Conservation (phyloP, 35 echinoderm and acorn worm species). For the Amphiura filiformis region DNA sequence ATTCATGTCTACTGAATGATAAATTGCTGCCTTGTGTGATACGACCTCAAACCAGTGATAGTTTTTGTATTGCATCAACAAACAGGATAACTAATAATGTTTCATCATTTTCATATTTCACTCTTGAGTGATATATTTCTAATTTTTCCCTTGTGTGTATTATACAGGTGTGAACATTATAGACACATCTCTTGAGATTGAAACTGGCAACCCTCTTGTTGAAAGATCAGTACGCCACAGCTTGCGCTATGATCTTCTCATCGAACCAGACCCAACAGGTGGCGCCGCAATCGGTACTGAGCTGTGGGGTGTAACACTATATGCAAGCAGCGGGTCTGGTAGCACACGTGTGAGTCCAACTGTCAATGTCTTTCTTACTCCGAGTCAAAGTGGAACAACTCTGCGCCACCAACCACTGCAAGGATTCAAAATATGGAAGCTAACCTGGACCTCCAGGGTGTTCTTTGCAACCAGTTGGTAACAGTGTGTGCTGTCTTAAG, state of each 20-base stretch:
- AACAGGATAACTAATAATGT: too few species aligned
- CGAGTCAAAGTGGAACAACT: neutral
- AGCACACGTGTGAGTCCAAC: neutral
- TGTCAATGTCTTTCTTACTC: neutral
- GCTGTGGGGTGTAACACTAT: slow-evolving; percentile 49
- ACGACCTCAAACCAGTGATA: too few species aligned
- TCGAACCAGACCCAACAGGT: slow-evolving; percentile 24
- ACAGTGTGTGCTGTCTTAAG: neutral
- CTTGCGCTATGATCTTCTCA: slow-evolving; percentile 52
- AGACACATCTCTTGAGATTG: slow-evolving; percentile 6
- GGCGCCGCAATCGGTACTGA: slow-evolving; percentile 32
- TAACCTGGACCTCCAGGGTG: neutral
- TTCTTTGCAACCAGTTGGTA: neutral
- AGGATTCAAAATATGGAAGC: neutral
- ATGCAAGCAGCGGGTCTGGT: neutral
- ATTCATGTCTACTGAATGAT: too few species aligned
- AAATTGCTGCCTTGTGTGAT: too few species aligned
- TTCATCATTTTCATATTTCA: too few species aligned
- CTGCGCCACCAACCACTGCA: neutral
- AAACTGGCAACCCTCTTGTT: neutral
- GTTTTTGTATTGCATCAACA: too few species aligned
- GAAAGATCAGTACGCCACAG: slow-evolving; percentile 16
- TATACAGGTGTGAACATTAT: slow-evolving; percentile 60
- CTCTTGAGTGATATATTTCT: too few species aligned
- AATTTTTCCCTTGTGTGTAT: too few species aligned